Conservation (phyloP, 2,888 invertebrate species). For the Drosophila cyrtoloma region DNA sequence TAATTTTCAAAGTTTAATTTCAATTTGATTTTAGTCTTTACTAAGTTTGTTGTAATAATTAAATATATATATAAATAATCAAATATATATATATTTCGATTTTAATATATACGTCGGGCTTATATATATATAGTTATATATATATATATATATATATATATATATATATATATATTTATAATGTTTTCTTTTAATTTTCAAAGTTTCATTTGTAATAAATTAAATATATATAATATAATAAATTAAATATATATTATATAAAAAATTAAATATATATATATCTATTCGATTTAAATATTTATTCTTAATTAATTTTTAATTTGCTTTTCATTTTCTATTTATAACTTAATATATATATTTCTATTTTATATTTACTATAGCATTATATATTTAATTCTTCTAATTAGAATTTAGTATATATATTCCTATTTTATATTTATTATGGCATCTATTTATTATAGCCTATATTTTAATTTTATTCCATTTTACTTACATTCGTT, state of each 20-base stretch:
- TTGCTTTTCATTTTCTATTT: too few relatives aligned
- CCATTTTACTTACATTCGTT: too few relatives aligned
- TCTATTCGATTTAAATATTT: not conserved
- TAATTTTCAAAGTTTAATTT: not conserved
- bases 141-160: not conserved
- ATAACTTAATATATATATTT: too few relatives aligned
- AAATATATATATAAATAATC: not conserved
- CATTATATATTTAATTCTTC: not conserved
- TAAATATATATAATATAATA: not conserved
- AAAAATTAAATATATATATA: too few relatives aligned
- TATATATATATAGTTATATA: not conserved
- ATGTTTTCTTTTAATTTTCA: not conserved
- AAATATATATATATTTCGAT: not conserved
- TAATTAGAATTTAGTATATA: not conserved
- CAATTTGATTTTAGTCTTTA: not conserved
- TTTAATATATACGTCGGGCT: conserved; percentile 4
- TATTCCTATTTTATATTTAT: not conserved
- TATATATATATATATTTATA: not conserved
- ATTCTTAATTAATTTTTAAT: not conserved
- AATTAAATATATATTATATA: not conserved
- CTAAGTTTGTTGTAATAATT: not conserved
- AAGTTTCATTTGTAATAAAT: not conserved
- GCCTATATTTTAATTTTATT: too few relatives aligned
- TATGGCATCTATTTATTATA: too few relatives aligned
- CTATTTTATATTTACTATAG: not conserved